Percentiles rank a stretch among this genome's conserved stretches.
Conservation (phyloP, 2,888 invertebrate genomes). For the Physocephala rufipes region DNA sequence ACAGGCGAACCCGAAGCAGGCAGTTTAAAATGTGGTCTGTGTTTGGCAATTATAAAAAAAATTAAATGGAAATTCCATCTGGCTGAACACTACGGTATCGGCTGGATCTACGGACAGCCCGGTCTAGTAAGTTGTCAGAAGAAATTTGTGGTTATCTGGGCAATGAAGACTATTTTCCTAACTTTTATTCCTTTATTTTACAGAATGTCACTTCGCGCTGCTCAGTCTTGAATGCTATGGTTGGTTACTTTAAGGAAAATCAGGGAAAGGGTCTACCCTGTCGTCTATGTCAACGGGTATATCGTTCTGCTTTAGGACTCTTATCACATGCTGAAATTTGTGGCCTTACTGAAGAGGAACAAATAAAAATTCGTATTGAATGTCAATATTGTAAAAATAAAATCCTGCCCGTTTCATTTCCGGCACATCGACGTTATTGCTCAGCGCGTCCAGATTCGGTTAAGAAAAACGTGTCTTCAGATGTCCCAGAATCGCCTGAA, state of each 20-base stretch:
- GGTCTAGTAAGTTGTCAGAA: conserved; percentile 49
- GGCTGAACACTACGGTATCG: conserved; percentile 60
- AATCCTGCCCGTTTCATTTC: conserved; percentile 47
- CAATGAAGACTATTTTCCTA: neutral
- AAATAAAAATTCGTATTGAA: conserved; percentile 42
- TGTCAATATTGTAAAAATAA: conserved; percentile 54
- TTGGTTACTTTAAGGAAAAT: conserved; percentile 46
- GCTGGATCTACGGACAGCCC: conserved; percentile 54
- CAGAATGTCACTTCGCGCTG: conserved; percentile 49
- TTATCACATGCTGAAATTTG: conserved; percentile 58
- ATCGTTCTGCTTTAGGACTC: conserved; percentile 56
- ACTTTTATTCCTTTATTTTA: neutral
- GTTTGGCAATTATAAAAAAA: conserved; percentile 49
- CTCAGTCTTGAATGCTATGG: conserved; percentile 48
- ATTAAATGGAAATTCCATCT: conserved; percentile 54
- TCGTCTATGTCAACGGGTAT: conserved; percentile 54
- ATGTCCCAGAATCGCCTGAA: neutral
- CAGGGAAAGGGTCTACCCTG: conserved; percentile 50
- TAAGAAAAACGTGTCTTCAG: neutral
- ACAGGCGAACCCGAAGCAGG: conserved; percentile 38
- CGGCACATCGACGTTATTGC: conserved; percentile 52
- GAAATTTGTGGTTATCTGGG: neutral
- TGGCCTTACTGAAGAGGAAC: conserved; percentile 45
- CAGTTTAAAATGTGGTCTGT: conserved; percentile 57
- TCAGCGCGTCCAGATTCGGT: conserved; percentile 21